Evolutionary conservation across 2,113 vertebrate genomes (phyloP).

Genomic region (Aythya baeri): DNA sequence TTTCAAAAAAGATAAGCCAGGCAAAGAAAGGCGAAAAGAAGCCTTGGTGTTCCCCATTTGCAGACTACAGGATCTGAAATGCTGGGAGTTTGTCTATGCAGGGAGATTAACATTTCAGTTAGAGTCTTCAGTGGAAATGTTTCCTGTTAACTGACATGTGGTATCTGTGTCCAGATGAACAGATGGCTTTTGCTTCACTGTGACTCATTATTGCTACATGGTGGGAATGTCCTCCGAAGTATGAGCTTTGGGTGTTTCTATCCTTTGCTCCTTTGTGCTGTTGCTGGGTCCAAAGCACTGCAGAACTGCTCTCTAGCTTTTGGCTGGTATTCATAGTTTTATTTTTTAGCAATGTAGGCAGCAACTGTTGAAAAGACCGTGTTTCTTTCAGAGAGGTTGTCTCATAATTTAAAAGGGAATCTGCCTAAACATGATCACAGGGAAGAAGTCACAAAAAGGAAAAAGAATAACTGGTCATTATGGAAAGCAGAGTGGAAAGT

Average conservation of each 20-base stretch:
- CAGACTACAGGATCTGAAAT: neutral
- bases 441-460: neutral
- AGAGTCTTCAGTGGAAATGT: conserved; percentile 14
- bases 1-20: neutral
- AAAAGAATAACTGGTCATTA: neutral
- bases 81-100: neutral
- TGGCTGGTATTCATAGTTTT: neutral
- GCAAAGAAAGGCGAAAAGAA: neutral
- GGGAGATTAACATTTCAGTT: neutral
- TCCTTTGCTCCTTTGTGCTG: conserved; percentile 7
- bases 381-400: conserved; percentile 1
- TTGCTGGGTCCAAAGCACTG: neutral
- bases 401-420: neutral
- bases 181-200: conserved; percentile 49
- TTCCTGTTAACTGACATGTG: conserved; percentile 37
- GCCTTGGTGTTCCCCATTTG: neutral
- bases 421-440: neutral
- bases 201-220: conserved; percentile 33
- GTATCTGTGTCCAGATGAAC: conserved; percentile 55
- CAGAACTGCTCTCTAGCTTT: neutral
- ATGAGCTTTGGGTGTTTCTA: conserved; percentile 4
- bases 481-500: neutral
- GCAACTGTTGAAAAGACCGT: conserved; percentile 12
- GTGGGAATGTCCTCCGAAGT: conserved; percentile 45
- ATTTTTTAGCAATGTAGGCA: neutral